phyloP scores from a whole-genome alignment of 2,113 vertebrate genomes.

The Engystomops pustulosus region DNA sequence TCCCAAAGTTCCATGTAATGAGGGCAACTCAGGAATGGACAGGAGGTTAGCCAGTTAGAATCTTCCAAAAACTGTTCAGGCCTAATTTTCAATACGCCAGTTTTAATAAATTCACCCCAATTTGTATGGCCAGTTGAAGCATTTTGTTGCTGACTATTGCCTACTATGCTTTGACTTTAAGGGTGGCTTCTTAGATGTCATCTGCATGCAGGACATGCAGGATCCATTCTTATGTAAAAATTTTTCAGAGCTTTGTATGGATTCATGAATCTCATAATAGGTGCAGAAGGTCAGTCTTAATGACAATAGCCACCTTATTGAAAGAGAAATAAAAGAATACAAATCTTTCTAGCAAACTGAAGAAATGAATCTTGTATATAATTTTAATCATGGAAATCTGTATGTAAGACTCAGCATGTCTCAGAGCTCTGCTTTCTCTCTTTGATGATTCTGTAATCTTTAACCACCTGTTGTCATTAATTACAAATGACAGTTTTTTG shows the following conservation, averaged over 20 bases:
- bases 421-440: background rate
- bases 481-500: background rate
- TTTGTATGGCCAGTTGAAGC: no score
- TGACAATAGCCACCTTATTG: conserved; percentile 11
- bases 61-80: no score
- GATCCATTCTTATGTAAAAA: conserved; percentile 7
- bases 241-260: background rate
- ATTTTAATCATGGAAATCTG: background rate
- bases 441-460: background rate
- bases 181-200: background rate
- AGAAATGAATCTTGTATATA: background rate
- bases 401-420: background rate
- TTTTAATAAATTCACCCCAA: no score
- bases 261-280: background rate
- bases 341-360: conserved; percentile 13
- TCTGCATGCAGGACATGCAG: conserved; percentile 1
- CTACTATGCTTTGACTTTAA: no score
- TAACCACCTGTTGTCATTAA: background rate
- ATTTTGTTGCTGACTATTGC: no score
- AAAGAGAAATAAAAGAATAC: conserved; percentile 39
- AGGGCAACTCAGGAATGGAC: no score
- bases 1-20: no score
- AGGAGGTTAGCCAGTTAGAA: no score
- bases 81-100: no score
- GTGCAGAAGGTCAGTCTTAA: conserved; percentile 32